Evolutionary conservation across 30 jellyfish, hydroid and myxozoan genomes (phyloP).

Genomic region (Aurelia sp.): DNA sequence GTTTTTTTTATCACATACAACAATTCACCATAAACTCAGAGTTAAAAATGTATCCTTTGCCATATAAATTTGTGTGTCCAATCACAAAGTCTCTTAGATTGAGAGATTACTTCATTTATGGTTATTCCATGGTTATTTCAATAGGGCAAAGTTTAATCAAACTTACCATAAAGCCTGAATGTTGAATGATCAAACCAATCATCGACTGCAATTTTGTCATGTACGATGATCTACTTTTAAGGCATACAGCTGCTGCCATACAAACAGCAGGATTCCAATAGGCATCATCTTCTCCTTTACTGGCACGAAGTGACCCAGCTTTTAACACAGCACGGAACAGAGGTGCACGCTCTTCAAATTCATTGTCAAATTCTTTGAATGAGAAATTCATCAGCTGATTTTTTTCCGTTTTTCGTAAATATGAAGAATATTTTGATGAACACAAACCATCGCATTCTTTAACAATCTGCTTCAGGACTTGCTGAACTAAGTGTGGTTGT

Average conservation of each 20-base stretch:
- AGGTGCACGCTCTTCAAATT: conserved; percentile 23
- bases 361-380: background rate
- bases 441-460: conserved; percentile 12
- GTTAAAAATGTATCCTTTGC: too few relatives aligned
- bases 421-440: background rate
- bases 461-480: conserved; percentile 4
- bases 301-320: conserved; percentile 25
- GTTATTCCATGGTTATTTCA: background rate
- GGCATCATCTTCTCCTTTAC: conserved; percentile 9
- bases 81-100: background rate
- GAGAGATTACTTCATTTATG: background rate
- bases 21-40: too few relatives aligned
- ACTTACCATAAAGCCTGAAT: conserved; percentile 44
- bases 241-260: conserved; percentile 17
- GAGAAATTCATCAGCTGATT: conserved; percentile 1
- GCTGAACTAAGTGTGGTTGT: background rate
- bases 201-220: conserved; percentile 24
- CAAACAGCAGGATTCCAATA: conserved; percentile 24
- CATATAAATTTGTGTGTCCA: too few relatives aligned
- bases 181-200: conserved; percentile 17
- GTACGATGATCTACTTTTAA: conserved; percentile 17
- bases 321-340: conserved; percentile 14
- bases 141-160: background rate
- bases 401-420: conserved; percentile 4
- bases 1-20: too few relatives aligned